Conservation (phyloP, 2,888 invertebrate species). For the Hecatera dysodea region DNA sequence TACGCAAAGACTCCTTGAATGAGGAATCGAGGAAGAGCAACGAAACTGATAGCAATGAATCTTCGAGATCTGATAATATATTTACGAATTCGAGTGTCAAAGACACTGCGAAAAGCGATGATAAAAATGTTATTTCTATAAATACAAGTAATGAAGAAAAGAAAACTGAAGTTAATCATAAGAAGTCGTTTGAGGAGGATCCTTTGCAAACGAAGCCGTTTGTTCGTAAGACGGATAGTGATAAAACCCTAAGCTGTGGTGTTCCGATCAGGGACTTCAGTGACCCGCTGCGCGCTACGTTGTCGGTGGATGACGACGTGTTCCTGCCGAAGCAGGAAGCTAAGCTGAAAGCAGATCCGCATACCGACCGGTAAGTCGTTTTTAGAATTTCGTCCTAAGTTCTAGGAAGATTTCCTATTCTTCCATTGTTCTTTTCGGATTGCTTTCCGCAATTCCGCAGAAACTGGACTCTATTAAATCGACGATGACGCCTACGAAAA, state of each 20-base stretch:
- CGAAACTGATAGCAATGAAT: constrained; percentile 65
- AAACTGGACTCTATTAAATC: not conserved
- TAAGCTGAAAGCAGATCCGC: constrained; percentile 81
- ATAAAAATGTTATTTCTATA: constrained; percentile 12
- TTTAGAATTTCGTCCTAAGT: not conserved
- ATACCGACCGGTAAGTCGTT: constrained; percentile 81
- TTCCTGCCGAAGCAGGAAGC: constrained; percentile 86
- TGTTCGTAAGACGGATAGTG: constrained; percentile 81
- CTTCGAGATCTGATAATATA: constrained; percentile 67
- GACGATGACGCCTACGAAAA: too few relatives aligned
- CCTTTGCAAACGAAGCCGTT: constrained; percentile 75
- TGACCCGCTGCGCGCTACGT: constrained; percentile 94
- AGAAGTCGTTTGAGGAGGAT: constrained; percentile 67
- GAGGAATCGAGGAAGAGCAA: constrained; percentile 59
- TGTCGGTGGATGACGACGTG: constrained; percentile 86
- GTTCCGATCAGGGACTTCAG: constrained; percentile 94
- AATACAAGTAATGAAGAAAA: constrained; percentile 48
- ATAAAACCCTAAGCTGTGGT: constrained; percentile 85
- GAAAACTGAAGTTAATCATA: constrained; percentile 45
- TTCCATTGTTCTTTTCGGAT: too few relatives aligned
- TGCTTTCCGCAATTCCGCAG: too few relatives aligned
- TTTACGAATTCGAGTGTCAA: constrained; percentile 54
- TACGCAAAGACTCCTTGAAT: constrained; percentile 39
- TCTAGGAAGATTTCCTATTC: too few relatives aligned
- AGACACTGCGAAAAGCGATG: constrained; percentile 46